Percentiles rank a stretch among this genome's conserved stretches.
Evolutionary conservation across 2,113 vertebrate species (phyloP).

Genomic region (Zosterops japonicus): DNA sequence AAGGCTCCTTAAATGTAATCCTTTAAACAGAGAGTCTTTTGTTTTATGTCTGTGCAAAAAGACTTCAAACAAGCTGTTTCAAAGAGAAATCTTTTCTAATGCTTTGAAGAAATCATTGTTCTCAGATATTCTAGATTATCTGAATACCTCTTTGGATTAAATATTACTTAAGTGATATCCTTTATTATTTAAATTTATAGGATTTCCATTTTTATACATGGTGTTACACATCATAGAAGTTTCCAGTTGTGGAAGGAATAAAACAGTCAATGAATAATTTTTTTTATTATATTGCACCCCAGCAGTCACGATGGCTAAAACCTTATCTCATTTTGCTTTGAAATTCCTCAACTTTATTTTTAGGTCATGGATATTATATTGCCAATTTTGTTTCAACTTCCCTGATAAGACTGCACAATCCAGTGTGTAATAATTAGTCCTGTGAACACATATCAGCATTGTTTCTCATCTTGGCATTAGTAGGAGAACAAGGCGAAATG

Average conservation of each 20-base stretch:
- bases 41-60: conserved; percentile 11
- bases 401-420: background rate
- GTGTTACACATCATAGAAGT: background rate
- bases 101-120: conserved; percentile 48
- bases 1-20: conserved; percentile 6
- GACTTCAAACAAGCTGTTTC: conserved; percentile 25
- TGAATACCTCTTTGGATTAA: conserved; percentile 19
- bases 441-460: background rate
- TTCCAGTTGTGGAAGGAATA: background rate
- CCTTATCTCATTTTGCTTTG: background rate
- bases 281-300: background rate
- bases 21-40: conserved; percentile 56
- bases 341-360: background rate
- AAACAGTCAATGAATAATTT: background rate
- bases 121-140: background rate
- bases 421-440: background rate
- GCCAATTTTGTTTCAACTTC: conserved; percentile 27
- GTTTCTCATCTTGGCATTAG: background rate
- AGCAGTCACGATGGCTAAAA: background rate
- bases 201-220: background rate
- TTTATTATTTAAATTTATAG: conserved; percentile 1
- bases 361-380: background rate
- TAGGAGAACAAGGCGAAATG: background rate
- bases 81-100: conserved; percentile 29
- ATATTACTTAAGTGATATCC: background rate